Evolutionary conservation across 2,888 invertebrate genomes (phyloP), one percentile per base, ranked within the genome.

Genomic region (Onchidella celtica): DNA sequence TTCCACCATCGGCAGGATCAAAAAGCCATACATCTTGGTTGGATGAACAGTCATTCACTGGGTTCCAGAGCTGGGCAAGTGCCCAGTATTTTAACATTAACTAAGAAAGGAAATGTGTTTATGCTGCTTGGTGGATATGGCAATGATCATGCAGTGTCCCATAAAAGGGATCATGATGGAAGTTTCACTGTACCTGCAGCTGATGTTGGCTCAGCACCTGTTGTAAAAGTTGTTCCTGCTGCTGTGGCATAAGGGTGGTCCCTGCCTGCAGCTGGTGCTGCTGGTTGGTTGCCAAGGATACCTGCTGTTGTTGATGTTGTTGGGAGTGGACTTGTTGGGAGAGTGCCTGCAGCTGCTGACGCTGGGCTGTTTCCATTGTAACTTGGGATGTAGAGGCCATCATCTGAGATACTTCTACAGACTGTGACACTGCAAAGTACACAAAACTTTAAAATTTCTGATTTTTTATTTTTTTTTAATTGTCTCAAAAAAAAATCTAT

Each of bases 331-430:
- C 89, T 81, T 91, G 86, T 34, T 80, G 82, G 36, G 69, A 59
- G n/a, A 90, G 82, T 55, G 85, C 85, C 81, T 89, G 88, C 55
- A 88, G 83, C 86, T 93, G 94, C 92, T 95, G 95, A 89, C 94
- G 94, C 81, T 85, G 86, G 21, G 82, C 78, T 55, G 83, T 73
- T 34, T 83, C 81, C 63, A 83, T 36, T 21, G 70, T 76, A 36
- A 77, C 34, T 38, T 80, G 83, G 9, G 83, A 77, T 14, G 83
- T 72, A 34, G 80, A 77, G 24, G 80, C 68, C 57, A 77, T 27
- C 21, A 66, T 66, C 73, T 79, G 79, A 27, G 79, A 65, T 6
- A 36, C 57, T 65, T 79, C 79, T n/a, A 70, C 27, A n/a, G 69
- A 61, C 59, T 78, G 78, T 3, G 78, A 68, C 14, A 59, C 78